Conservation (phyloP, 2,113 vertebrate species). For the Formicarius rufipectus region DNA sequence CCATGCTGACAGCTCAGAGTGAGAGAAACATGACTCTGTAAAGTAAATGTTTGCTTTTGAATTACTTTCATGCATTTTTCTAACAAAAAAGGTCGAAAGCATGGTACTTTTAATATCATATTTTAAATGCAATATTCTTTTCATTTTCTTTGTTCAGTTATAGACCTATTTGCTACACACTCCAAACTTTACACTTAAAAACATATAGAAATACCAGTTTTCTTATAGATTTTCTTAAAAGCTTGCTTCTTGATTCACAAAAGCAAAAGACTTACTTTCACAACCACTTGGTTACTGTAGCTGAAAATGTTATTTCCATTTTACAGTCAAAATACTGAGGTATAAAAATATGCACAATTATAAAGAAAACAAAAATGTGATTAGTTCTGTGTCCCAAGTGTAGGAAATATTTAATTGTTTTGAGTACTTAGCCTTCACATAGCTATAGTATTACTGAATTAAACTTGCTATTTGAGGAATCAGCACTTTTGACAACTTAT, state of each 20-base stretch:
- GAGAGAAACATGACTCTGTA: background rate
- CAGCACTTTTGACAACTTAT: background rate
- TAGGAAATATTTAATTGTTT: background rate
- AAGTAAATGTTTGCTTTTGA: background rate
- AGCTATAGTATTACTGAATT: background rate
- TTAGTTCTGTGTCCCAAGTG: background rate
- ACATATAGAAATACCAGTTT: background rate
- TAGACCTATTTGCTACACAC: background rate
- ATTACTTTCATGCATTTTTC: background rate
- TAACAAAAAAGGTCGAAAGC: background rate
- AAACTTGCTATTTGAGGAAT: rapidly evolving
- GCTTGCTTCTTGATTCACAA: background rate
- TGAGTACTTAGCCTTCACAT: background rate
- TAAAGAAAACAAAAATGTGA: background rate
- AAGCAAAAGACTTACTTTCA: background rate
- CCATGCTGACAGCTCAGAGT: background rate
- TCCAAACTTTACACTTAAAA: background rate
- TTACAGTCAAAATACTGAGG: background rate
- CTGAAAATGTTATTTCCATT: background rate
- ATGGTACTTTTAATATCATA: background rate
- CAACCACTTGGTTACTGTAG: background rate
- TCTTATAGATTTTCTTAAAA: background rate
- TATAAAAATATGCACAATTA: background rate
- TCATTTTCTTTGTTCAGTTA: background rate
- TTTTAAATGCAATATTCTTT: background rate